A percentile compares a stretch with the other conserved stretches of the same genome.
phyloP scores from a whole-genome alignment of 2,113 vertebrate genomes.

The Aix galericulata region DNA sequence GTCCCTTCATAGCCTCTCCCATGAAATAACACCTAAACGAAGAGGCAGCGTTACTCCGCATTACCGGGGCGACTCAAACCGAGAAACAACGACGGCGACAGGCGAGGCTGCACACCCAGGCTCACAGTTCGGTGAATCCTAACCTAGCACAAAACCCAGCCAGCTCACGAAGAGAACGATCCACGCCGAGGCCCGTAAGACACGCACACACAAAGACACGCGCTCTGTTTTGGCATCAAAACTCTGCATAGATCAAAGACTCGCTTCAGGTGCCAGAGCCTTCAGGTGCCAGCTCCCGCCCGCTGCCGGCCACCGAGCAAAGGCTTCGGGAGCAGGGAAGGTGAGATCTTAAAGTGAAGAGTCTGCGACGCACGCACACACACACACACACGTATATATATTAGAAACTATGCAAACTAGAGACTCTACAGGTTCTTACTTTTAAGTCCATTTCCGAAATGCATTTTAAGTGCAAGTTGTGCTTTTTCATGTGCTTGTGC shows the following conservation, averaged over 20 bases:
- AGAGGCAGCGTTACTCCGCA: slow-evolving; percentile 27
- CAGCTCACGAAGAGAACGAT: not conserved
- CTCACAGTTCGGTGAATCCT: slow-evolving; percentile 7
- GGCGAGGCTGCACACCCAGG: not conserved
- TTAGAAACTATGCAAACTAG: slow-evolving; percentile 52
- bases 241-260: slow-evolving; percentile 74
- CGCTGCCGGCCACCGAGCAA: not conserved
- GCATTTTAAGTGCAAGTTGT: slow-evolving; percentile 76
- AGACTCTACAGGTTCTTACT: slow-evolving; percentile 48
- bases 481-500: slow-evolving; percentile 72
- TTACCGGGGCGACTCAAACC: slow-evolving; percentile 2
- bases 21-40: not conserved
- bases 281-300: not conserved
- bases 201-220: not conserved
- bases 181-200: not conserved
- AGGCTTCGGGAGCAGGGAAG: slow-evolving; percentile 13
- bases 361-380: not conserved
- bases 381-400: not conserved
- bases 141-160: not conserved
- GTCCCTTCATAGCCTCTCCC: not conserved
- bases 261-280: slow-evolving; percentile 33
- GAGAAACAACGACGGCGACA: not conserved
- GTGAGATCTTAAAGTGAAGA: slow-evolving; percentile 25
- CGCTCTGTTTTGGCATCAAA: slow-evolving; percentile 60
- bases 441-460: slow-evolving; percentile 63